Base-by-base conservation (phyloP, 2,797 vertebrate species). In the Halcyon chelicuti region DNA sequence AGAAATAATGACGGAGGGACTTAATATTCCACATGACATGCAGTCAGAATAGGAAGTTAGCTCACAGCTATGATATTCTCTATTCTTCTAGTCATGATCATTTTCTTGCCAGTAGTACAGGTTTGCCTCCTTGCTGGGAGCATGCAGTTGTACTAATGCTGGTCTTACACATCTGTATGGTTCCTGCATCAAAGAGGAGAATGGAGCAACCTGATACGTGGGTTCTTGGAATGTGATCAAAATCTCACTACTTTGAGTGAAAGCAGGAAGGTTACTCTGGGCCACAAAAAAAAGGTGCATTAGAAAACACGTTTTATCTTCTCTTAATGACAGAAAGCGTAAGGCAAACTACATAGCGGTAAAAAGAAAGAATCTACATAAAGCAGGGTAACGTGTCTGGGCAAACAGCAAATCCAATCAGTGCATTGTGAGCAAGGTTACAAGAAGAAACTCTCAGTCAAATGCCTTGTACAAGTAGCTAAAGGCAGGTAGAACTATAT, bases 401-500 rank as follows among this genome's bases (percentile, higher is more conserved):
- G 55, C 4, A 8, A 91, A 70, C 18, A 72, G 51, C 44, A 86
- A 70, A 74, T 28, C 73, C 60, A 58, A 49, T 90, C 95, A 96
- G 80, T 88, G 94, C 90, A 86, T 42, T 1, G 7, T 58, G 60
- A 90, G 62, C 74, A 83, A 83, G 19, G 58, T 74, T 86, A 87
- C 39, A 49, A 70, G 46, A 37, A 87, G 23, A 88, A 52, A 72
- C 46, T 72, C 84, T 60, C 68, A 80, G 60, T 55, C 67, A 46
- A 90, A 94, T 29, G n/a, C 74, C 81, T 93, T 51, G 54, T 35
- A 46, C 28, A 78, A 85, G 55, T 58, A 81, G 67, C 66, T 74
- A 86, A 83, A 94, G 85, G 84, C 77, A 92, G 72, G 71, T 7
- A 81, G 85, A 81, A 79, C 58, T 72, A 93, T 19, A 88, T 84